phyloP scores from a whole-genome alignment of 2,797 vertebrate species.

The Pogonophryne albipinna region DNA sequence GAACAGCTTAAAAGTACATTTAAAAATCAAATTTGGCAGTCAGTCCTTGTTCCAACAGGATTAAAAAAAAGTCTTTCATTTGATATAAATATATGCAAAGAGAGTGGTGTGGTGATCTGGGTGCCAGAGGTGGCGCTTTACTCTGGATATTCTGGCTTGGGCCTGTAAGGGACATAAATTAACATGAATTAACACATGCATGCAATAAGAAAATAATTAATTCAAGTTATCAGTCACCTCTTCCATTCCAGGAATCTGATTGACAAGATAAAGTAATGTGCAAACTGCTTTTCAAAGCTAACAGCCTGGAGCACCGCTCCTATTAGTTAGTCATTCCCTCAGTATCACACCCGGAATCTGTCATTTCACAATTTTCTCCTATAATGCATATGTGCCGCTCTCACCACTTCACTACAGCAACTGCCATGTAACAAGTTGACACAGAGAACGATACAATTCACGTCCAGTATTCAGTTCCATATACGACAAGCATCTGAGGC shows the following conservation, averaged over 20 bases:
- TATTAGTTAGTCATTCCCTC: slow-evolving; percentile 91
- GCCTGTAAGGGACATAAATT: slow-evolving; percentile 86
- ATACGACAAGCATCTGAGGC: slow-evolving; percentile 81
- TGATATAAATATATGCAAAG: slow-evolving; percentile 85
- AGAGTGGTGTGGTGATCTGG: slow-evolving; percentile 83
- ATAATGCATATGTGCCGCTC: slow-evolving; percentile 89
- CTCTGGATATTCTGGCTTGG: slow-evolving; percentile 85
- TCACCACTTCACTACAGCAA: slow-evolving; percentile 85
- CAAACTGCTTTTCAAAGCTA: slow-evolving; percentile 88
- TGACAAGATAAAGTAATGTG: slow-evolving; percentile 88
- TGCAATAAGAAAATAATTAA: slow-evolving; percentile 88
- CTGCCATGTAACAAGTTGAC: slow-evolving; percentile 86
- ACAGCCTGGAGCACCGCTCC: slow-evolving; percentile 89
- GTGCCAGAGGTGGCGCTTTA: slow-evolving; percentile 86
- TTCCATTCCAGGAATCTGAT: slow-evolving; percentile 88
- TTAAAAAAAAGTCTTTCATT: slow-evolving; percentile 83
- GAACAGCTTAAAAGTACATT: slow-evolving; percentile 83
- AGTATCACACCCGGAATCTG: slow-evolving; percentile 90
- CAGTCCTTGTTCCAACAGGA: slow-evolving; percentile 82
- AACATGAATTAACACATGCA: slow-evolving; percentile 87
- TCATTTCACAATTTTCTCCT: slow-evolving; percentile 90
- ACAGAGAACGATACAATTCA: slow-evolving; percentile 83
- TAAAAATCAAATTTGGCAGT: slow-evolving; percentile 83
- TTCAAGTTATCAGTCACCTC: slow-evolving; percentile 88
- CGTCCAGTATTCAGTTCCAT: slow-evolving; percentile 84